These are phyloP conservation scores for Python bivittatus DNA, from an alignment of 2,113 vertebrate genomes.

Conservation along the genomic window DNA sequence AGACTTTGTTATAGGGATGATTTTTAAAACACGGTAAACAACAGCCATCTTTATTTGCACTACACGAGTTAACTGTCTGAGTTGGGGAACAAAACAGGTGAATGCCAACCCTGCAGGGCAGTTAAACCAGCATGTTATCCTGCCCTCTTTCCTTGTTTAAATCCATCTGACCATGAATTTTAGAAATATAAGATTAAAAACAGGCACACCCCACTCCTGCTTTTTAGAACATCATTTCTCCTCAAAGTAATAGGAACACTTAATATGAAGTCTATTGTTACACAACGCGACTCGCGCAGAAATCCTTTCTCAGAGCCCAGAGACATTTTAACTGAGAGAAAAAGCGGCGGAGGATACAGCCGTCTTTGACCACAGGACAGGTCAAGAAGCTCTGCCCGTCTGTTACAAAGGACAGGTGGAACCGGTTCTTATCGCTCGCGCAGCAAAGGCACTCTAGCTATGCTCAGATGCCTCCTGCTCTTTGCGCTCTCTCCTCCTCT, in stretches of 20 bases:
- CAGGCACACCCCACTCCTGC: neutral
- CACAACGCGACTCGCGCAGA: neutral
- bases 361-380: neutral
- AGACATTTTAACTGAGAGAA: neutral
- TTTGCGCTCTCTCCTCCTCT: neutral
- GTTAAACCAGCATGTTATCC: neutral
- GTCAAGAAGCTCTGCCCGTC: neutral
- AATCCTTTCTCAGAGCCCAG: neutral
- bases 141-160: neutral
- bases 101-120: neutral
- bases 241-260: neutral
- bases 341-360: neutral
- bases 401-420: neutral
- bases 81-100: neutral
- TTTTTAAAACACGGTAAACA: slow-evolving; percentile 22
- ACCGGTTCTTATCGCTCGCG: neutral
- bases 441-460: neutral
- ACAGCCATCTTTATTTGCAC: slow-evolving; percentile 38
- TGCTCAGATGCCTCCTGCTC: neutral
- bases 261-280: neutral
- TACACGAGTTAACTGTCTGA: slow-evolving; percentile 3
- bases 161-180: neutral
- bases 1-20: neutral
- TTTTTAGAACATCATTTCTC: neutral
- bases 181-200: neutral